A percentile compares a stretch with the other conserved stretches of the same genome.
Evolutionary conservation across 2,113 vertebrate species (phyloP).

Genomic region (Oncorhynchus keta): DNA sequence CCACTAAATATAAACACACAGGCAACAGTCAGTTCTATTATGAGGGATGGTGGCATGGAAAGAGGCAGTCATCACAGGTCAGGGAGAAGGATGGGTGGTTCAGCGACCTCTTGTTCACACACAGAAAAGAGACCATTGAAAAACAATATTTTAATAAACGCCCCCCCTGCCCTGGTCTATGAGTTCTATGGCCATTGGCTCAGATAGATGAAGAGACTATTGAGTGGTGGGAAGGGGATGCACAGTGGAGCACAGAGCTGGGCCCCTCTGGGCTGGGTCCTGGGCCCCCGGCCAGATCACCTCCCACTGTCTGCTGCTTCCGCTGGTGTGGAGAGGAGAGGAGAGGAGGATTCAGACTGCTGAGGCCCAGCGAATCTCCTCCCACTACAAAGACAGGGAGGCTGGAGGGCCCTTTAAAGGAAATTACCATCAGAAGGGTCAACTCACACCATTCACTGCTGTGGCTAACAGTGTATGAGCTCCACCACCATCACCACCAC

Average conservation of each 20-base stretch:
- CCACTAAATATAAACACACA: slow-evolving; percentile 86
- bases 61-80: slow-evolving; percentile 84
- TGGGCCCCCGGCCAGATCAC: slow-evolving; percentile 77
- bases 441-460: slow-evolving; percentile 63
- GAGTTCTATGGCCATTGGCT: slow-evolving; percentile 66
- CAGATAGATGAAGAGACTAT: slow-evolving; percentile 77
- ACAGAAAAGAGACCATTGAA: slow-evolving; percentile 94
- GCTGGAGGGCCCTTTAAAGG: slow-evolving; percentile 81
- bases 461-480: slow-evolving; percentile 47
- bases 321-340: slow-evolving; percentile 72
- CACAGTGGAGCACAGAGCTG: slow-evolving; percentile 76
- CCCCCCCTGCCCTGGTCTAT: slow-evolving; percentile 72
- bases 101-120: slow-evolving; percentile 83
- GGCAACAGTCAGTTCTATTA: slow-evolving; percentile 91
- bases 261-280: slow-evolving; percentile 67
- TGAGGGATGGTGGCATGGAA: slow-evolving; percentile 83
- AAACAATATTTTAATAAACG: slow-evolving; percentile 87
- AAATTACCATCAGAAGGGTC: slow-evolving; percentile 83
- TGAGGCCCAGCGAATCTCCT: slow-evolving; percentile 78
- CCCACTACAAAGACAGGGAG: slow-evolving; percentile 80
- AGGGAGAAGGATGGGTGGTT: slow-evolving; percentile 85
- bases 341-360: slow-evolving; percentile 67
- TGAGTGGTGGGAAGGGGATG: slow-evolving; percentile 75
- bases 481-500: slow-evolving; percentile 44
- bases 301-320: slow-evolving; percentile 84